A percentile compares a stretch with the other conserved stretches of the same genome.
Evolutionary conservation across 2,113 vertebrate species (phyloP).

Genomic region (Paracyprichromis sp.): DNA sequence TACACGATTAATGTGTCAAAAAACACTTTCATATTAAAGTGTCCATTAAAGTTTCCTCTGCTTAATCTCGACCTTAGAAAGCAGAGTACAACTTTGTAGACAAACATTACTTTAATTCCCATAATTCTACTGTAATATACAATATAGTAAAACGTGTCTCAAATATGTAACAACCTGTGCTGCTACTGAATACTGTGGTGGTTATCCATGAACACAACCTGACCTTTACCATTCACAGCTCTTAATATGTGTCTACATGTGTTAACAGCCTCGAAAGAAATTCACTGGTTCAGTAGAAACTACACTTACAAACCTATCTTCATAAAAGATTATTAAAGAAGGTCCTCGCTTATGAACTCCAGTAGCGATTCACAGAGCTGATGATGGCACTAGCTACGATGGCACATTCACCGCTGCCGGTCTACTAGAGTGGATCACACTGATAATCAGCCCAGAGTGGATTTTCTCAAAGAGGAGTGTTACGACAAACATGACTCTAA

Average conservation of each 20-base stretch:
- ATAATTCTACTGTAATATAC: background rate
- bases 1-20: background rate
- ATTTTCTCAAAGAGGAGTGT: conserved; percentile 46
- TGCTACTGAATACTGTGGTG: background rate
- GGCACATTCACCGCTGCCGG: conserved; percentile 17
- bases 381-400: background rate
- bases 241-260: background rate
- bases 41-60: background rate
- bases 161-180: background rate
- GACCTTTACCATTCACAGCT: background rate
- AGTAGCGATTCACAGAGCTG: background rate
- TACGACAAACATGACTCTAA: conserved; percentile 22
- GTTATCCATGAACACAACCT: background rate
- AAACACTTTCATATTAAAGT: background rate
- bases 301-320: background rate
- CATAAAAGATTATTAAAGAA: background rate
- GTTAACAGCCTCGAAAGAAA: background rate
- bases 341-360: background rate
- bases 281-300: background rate
- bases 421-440: conserved; percentile 30
- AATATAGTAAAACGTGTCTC: background rate
- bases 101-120: background rate
- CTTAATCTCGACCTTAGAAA: background rate
- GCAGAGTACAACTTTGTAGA: background rate
- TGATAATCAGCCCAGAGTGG: conserved; percentile 51